Conservation (phyloP, 2,797 vertebrate genomes). For the Pygocentrus nattereri region DNA sequence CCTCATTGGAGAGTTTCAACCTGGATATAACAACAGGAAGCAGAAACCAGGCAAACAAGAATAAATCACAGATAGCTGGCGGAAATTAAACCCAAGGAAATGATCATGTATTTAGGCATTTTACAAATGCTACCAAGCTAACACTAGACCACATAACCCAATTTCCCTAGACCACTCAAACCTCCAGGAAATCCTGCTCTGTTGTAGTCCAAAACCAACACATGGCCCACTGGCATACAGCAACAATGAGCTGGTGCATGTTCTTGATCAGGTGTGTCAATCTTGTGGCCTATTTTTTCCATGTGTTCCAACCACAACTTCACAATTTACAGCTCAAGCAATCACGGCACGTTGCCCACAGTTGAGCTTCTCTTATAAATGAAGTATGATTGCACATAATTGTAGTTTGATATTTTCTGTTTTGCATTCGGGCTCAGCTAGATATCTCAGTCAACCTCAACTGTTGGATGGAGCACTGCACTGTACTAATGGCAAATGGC, state of each 20-base stretch:
- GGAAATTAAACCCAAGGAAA: conserved; percentile 5
- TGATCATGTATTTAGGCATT: background rate
- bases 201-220: conserved; percentile 36
- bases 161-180: conserved; percentile 14
- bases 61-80: conserved; percentile 25
- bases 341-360: background rate
- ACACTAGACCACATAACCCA: conserved; percentile 2
- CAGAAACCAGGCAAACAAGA: conserved; percentile 33
- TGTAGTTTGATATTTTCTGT: conserved; percentile 1
- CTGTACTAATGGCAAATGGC: too few species aligned
- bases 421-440: background rate
- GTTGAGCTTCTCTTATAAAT: conserved; percentile 2
- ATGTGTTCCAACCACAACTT: conserved; percentile 44
- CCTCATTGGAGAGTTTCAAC: conserved; percentile 90
- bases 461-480: background rate
- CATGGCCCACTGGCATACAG: conserved; percentile 27
- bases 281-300: background rate
- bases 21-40: conserved; percentile 72
- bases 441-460: background rate
- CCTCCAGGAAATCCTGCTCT: conserved; percentile 23
- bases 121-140: background rate
- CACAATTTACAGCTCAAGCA: conserved; percentile 22
- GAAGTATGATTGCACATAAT: conserved; percentile 10
- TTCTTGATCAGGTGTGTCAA: conserved; percentile 39
- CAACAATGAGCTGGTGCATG: conserved; percentile 18